These are phyloP conservation scores for Oegoconia quadripuncta DNA, from an alignment of 2,888 invertebrate species.

Conservation along the genomic window DNA sequence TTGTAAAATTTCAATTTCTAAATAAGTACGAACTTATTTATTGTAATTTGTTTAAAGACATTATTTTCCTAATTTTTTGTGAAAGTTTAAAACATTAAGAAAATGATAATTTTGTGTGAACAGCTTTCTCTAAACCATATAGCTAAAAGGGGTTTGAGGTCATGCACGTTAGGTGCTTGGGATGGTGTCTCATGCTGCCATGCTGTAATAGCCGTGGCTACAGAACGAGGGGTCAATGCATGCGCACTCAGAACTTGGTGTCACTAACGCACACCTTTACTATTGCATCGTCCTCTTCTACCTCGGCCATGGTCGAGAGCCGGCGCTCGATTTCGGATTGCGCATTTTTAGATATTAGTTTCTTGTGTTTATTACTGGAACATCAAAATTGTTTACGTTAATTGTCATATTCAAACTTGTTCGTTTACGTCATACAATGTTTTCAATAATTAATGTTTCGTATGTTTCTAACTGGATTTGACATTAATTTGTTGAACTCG, in stretches of 20 bases:
- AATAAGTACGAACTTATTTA: no score
- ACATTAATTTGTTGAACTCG: not conserved
- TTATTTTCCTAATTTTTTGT: no score
- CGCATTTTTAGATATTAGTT: constrained; percentile 83
- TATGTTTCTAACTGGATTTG: no score
- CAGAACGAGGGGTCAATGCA: constrained; percentile 32
- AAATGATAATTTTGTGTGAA: no score
- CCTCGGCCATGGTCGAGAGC: constrained; percentile 92
- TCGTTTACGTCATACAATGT: no score
- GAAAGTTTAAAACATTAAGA: no score
- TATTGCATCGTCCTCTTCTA: constrained; percentile 86
- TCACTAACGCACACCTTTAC: constrained; percentile 72
- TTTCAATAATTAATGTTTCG: no score
- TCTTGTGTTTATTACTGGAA: constrained; percentile 82
- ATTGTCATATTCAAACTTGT: no score
- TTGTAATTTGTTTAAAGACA: no score
- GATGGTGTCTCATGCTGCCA: constrained; percentile 33
- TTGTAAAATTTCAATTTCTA: no score
- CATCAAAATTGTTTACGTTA: no score
- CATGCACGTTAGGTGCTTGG: not conserved
- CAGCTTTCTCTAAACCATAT: not conserved
- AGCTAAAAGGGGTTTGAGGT: not conserved
- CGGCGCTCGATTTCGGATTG: constrained; percentile 81
- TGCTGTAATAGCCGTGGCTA: constrained; percentile 23
- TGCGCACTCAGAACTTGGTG: constrained; percentile 65